Evolutionary conservation across 1,140 invertebrate genomes (phyloP), one percentile per base, ranked within the genome.

Genomic region (Ceratina japonica): DNA sequence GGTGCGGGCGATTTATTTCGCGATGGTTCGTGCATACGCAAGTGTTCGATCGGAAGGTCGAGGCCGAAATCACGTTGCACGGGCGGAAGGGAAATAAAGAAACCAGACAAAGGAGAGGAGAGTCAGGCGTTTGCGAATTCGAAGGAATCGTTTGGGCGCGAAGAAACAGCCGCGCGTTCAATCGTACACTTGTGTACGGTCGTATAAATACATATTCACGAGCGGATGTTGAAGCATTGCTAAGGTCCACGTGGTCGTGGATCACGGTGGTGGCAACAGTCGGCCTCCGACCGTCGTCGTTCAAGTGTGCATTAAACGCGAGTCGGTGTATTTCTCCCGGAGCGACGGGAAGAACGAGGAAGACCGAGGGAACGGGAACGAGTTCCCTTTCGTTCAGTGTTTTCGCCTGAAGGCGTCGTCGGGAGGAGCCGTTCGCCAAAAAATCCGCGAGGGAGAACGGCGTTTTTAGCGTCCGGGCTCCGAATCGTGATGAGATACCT

Each of bases 221-320:
- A 75, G 70, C 56, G 72, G 76, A 76, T 88, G 81, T 82, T 78
- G 83, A 78, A 58, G 74, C 56, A 84, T 76, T 64, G 73, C 61
- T 66, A 80, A 85, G 79, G 81, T 87, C 87, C 87, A 88, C 87
- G 87, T 89, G 87, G 83, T 89, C 64, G 79, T 82, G 78, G 76
- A 75, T 86, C 79, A 82, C 79, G 71, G 87, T 87, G 77, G 81
- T 77, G 82, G 84, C 74, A 87, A 89, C 88, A 89, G 88, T 89
- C 87, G 80, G 81, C 52, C 70, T 82, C 81, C 81, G 80, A 75
- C 79, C 84, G 87, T 87, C 84, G 87, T 87, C 78, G 86, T 86
- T 70, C 84, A 79, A 86, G 82, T 79, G 81, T 79, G 81, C 73
- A 79, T 79, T 18, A 78, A 87, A 79, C 84, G 73, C 18, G 66